Evolutionary conservation across 2,113 vertebrate species (phyloP), one percentile per base, ranked within the genome.

Genomic region (Macaca mulatta): DNA sequence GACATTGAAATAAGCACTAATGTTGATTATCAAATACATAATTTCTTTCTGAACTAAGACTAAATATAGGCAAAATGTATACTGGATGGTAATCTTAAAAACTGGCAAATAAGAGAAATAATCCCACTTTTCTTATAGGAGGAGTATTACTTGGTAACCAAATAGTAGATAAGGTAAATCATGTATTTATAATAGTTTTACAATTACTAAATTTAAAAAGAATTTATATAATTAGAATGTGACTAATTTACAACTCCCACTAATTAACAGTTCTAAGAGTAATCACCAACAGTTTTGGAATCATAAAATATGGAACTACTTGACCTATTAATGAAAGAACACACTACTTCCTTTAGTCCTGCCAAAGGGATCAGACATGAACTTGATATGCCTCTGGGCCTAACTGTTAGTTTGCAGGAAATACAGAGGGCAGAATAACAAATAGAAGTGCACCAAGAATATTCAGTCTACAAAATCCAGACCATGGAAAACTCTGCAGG

Each of bases 231-330:
- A 80, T 77, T 50, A 50, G 4, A 87, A 30, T 95, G 81, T 35
- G 30, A 50, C 35, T 78, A 78, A 91, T 59, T 27, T 75, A 55
- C 18, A 95, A 77, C n/a, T 32, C 10, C 12, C 84, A 57, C 27
- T 59, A 70, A 64, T 43, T 79, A 92, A 70, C 17, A 64, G 12
- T 59, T n/a, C 35, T 82, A 93, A 59, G 70, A 45, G 38, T 67
- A 50, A 89, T 75, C 13, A 50, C 64, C 61, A 81, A 40, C 2
- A 93, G 17, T 57, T 69, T 10, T 70, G 72, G 43, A 20, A 90
- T 90, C 22, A 80, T 90, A 90, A 93, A 90, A 84, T 79, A 12
- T 74, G 61, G 93, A 96, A 69, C 45, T 43, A 23, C 55, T 18
- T 82, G 9, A 40, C 1, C 0, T 72, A 27, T 83, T 80, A 70